Evolutionary conservation across 2,113 vertebrate genomes (phyloP).

Genomic region (Meleagris gallopavo): DNA sequence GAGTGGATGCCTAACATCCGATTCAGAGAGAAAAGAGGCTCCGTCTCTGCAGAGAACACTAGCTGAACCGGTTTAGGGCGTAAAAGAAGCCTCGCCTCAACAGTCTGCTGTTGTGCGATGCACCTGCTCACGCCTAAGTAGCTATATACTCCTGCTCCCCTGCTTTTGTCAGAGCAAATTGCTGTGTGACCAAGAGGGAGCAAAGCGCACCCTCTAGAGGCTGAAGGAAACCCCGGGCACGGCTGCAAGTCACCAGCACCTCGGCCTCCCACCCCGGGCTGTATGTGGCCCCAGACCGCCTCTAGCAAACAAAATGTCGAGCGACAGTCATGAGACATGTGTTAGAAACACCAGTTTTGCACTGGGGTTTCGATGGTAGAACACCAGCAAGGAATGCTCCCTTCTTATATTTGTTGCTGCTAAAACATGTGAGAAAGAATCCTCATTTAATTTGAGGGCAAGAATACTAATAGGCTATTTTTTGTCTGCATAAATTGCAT

Average conservation of each 20-base stretch:
- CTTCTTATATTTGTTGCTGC: neutral
- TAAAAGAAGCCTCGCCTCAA: neutral
- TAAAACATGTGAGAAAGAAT: neutral
- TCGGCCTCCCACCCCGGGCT: neutral
- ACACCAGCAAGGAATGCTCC: neutral
- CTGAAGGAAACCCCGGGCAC: neutral
- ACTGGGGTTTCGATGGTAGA: neutral
- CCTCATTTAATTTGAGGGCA: neutral
- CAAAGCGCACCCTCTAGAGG: slow-evolving; percentile 38
- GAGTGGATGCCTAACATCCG: neutral
- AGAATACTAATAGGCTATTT: neutral
- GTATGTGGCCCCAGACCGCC: neutral
- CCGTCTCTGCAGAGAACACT: neutral
- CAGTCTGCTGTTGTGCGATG: neutral
- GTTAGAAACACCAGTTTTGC: neutral
- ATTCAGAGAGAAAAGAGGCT: neutral
- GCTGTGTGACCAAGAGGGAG: neutral
- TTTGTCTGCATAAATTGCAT: neutral
- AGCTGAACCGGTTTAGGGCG: neutral
- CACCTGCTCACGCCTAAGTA: neutral
- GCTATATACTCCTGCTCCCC: neutral
- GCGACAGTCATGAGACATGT: accelerated
- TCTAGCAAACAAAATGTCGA: neutral
- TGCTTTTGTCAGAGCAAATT: neutral
- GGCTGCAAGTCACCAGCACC: neutral